These are phyloP conservation scores for Dryobates pubescens DNA, from an alignment of 2,797 vertebrate species.

Conservation along the genomic window DNA sequence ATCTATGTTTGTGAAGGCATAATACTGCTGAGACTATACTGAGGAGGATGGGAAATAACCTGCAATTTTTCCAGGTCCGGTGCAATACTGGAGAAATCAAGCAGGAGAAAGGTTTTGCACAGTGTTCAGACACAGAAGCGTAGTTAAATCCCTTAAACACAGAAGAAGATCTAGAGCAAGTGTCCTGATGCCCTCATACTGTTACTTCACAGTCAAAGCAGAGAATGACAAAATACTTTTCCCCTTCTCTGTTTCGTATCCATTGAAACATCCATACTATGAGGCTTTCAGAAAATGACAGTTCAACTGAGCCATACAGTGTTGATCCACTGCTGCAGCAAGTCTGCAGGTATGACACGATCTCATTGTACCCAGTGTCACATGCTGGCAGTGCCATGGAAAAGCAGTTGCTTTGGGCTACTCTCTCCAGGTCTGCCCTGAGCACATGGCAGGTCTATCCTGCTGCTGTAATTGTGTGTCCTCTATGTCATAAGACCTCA, in stretches of 20 bases:
- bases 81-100: not conserved
- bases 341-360: accelerated
- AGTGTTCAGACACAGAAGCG: not conserved
- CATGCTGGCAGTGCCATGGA: accelerated
- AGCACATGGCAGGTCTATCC: not conserved
- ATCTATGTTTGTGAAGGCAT: not conserved
- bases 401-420: not conserved
- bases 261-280: not conserved
- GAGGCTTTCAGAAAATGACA: not conserved
- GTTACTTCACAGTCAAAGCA: not conserved
- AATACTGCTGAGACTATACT: not conserved
- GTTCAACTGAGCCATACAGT: not conserved
- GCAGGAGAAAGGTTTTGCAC: not conserved
- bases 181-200: accelerated
- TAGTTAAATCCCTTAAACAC: not conserved
- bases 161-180: accelerated
- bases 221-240: not conserved
- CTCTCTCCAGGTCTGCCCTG: not conserved
- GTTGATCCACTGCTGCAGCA: not conserved
- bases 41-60: not conserved
- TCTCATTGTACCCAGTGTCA: not conserved
- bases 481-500: not conserved
- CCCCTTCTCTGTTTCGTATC: not conserved
- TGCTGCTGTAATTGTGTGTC: not conserved
- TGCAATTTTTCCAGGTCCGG: not conserved